phyloP scores from a whole-genome alignment of 2,888 invertebrate genomes.

The Invenusta paracnida region DNA sequence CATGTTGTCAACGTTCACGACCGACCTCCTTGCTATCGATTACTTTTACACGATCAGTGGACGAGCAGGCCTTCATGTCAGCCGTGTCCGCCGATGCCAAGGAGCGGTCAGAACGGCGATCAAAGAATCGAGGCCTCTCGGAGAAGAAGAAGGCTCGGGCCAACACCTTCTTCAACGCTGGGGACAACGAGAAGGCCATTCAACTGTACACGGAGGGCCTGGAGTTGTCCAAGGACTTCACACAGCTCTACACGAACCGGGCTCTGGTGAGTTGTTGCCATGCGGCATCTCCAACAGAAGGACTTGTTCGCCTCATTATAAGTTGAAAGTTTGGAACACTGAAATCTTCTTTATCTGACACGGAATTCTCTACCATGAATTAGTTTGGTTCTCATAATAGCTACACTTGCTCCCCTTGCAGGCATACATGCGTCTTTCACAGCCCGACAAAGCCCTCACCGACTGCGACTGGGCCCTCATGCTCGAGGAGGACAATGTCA shows the following conservation, averaged over 20 bases:
- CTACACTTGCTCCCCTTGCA: background rate
- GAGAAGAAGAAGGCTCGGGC: background rate
- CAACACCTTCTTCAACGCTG: background rate
- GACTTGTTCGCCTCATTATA: too few species aligned
- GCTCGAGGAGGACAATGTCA: background rate
- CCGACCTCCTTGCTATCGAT: too few species aligned
- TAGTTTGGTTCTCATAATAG: too few species aligned
- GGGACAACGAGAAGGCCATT: background rate
- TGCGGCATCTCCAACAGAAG: too few species aligned
- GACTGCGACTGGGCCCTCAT: background rate
- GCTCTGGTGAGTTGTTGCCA: too few species aligned
- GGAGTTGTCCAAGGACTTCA: background rate
- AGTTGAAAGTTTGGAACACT: too few species aligned
- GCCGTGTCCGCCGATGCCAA: background rate
- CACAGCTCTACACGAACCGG: background rate
- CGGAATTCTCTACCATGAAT: too few species aligned
- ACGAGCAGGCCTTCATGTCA: background rate
- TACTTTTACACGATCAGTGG: too few species aligned
- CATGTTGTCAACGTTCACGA: too few species aligned
- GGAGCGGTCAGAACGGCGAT: background rate
- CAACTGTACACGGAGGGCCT: background rate
- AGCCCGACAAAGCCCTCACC: background rate
- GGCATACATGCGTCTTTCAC: background rate
- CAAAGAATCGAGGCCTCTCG: background rate
- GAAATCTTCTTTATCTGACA: too few species aligned